Evolutionary conservation across 2,888 invertebrate species (phyloP), one percentile per base, ranked within the genome.

Genomic region (Tipula confusa): DNA sequence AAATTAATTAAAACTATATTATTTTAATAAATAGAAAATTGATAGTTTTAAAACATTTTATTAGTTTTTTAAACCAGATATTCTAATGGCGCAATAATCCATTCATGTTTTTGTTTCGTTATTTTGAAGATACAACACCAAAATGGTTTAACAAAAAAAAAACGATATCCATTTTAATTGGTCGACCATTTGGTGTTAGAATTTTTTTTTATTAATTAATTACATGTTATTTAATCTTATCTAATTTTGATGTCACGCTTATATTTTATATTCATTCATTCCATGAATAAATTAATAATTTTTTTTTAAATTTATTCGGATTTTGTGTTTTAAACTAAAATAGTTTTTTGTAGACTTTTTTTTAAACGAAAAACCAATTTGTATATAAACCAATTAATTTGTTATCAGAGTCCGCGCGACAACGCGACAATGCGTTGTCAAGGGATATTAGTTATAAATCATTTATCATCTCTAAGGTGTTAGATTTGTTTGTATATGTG

Each of bases 121-220:
- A 64, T 64, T 64, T 64, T 64, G 11, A 24, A 24, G 1, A 24
- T 9, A 64, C n/a, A 43, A 43, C n/a, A 43, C 43, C 43, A 43
- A 24, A 18, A 64, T 24, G 64, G 64, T 64, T 9, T 11, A 24
- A n/a, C 13, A 15, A n/a, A n/a, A 38, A 43, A 13, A 2, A 48
- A 48, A 64, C 64, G 9, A 64, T 64, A 64, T 13, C 64, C 64
- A 64, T 64, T 64, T 64, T 64, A 64, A 64, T 64, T 64, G 64
- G 64, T 64, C 64, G 64, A 64, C 64, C 64, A 64, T 64, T 64
- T 64, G 64, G 64, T 64, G 64, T 64, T 64, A 64, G 64, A 64
- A 64, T 64, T 64, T 64, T 24, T 33, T 64, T 64, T 64, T 64
- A 64, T 64, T 64, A 64, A 64, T 64, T 64, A 64, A 64, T 64